Evolutionary conservation across 2,113 vertebrate species (phyloP), one percentile per base, ranked within the genome.

Genomic region (Sialia sialis): DNA sequence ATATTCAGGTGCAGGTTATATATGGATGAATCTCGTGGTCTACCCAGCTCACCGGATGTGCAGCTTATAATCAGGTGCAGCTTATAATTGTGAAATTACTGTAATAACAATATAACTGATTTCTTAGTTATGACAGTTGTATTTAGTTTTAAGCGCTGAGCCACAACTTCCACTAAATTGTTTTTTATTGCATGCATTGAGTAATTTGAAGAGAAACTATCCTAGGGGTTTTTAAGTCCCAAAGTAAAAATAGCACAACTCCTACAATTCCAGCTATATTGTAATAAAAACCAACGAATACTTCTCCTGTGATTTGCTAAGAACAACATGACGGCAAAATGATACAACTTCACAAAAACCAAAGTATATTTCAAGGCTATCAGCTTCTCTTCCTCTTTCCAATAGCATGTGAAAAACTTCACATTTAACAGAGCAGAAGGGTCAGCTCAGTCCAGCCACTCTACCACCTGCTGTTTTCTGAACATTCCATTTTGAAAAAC

Each of bases 381-480:
- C 54, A 66, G 20, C 43, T 84, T 94, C 13, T 54, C 16, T 20
- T 74, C 19, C 19, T 60, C 20, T 21, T 94, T 86, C 87, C 74
- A 80, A 36, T 26, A 86, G 54, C 0, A 0, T 48, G 34, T 67
- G 51, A 70, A 90, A 83, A 93, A 36, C 25, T 74, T 80, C n/a
- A 59, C 9, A 34, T 68, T 79, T 58, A 58, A 23, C 1, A 7
- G 56, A 70, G 66, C 56, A 86, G 63, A 81, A 87, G 73, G n/a
- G 30, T 11, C 58, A 84, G 41, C 4, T 83, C 62, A 18, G 26
- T 26, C 44, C 54, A 79, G 23, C 3, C 34, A 72, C 14, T 26
- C 63, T 29, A 81, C 20, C 51, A 81, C 82, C 58, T 60, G 68
- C 64, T 94, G 89, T 60, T 74, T 86, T 54, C 62, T 82, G 56